Evolutionary conservation across 2,113 vertebrate genomes (phyloP), one percentile per base, ranked within the genome.

Genomic region (Gallinago jamesoni): DNA sequence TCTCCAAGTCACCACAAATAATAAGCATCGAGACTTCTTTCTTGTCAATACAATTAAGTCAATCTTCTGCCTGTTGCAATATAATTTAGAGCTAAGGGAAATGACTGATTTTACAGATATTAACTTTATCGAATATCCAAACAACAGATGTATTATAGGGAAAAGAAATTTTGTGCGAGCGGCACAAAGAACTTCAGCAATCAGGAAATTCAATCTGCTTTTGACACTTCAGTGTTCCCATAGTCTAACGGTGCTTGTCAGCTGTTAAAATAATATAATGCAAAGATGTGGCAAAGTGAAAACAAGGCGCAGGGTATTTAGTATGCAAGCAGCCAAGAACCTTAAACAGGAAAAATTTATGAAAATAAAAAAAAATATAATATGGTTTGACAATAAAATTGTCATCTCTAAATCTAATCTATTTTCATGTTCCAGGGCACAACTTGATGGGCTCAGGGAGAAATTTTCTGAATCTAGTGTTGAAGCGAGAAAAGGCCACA

Each of bases 71-170:
- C 96, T 98, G 72, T 93, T 94, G 82, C 2, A 0, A 91, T 93
- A 95, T 97, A 97, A 98, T 98, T 98, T 97, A 97, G 95, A 24
- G 10, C 91, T 80, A 78, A 81, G 96, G 97, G 95, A 98, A 98
- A 97, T 97, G 97, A 94, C 97, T 98, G 97, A 98, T 98, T 98
- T 97, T 93, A 95, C 94, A 97, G 98, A 98, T 98, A 98, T 79
- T 97, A 97, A 96, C 96, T 97, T 98, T 95, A 97, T 94, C 37
- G 7, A 97, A 97, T 97, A 97, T 90, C 98, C 97, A 98, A 97
- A 97, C 28, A 97, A 96, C 25, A 56, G 94, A 97, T 94, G 95
- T 95, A 96, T 97, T 96, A 96, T 93, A 92, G 68, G 90, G 79
- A 90, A 96, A 97, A 94, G 96, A 92, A 96, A 95, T 97, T 97